Evolutionary conservation across 2,888 invertebrate species (phyloP), one percentile per base, ranked within the genome.

Genomic region (Glyphotaelius pellucidus): DNA sequence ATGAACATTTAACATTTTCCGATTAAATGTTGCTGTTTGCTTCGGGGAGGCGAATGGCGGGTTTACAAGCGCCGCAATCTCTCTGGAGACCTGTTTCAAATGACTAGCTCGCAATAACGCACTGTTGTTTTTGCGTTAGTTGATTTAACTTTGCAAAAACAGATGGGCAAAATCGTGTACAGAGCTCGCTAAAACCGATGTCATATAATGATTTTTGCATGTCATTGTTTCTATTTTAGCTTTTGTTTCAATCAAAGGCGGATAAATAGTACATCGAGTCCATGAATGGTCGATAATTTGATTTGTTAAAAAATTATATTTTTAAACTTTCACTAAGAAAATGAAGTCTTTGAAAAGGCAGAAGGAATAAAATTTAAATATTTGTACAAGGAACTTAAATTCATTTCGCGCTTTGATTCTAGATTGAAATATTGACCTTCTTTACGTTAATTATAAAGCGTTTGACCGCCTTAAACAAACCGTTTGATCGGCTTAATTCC

Each of bases 1-100:
- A 89, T 79, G 88, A 89, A 89, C 88, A 38, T 79, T 89, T 89
- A 89, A 89, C 79, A 79, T 79, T 89, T 89, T 89, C 88, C 79
- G 79, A 89, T 89, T 89, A 89, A 89, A 89, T 79, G 79, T 35
- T 89, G 67, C 67, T 67, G 88, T 89, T 79, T 89, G 79, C 88
- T 67, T 31, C 52, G 30, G 52, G 47, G 87, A 52, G 52, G 52
- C 25, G 15, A 25, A 89, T 31, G 79, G n/a, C 80, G 67, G 32
- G 35, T 79, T 47, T 89, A 89, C 67, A 89, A 32, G 80, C 32
- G 11, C 32, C 31, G 25, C 31, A 12, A 25, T 7, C 25, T n/a
- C 88, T n/a, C 80, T 89, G 12, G 88, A 80, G 88, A 35, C 25
- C 32, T 35, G 79, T 79, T 79, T 25, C 88, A 12, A 79, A 89